Evolutionary conservation across 92 coral and sea anemone genomes (phyloP), one percentile per base, ranked within the genome.

Genomic region (Porites evermanni): DNA sequence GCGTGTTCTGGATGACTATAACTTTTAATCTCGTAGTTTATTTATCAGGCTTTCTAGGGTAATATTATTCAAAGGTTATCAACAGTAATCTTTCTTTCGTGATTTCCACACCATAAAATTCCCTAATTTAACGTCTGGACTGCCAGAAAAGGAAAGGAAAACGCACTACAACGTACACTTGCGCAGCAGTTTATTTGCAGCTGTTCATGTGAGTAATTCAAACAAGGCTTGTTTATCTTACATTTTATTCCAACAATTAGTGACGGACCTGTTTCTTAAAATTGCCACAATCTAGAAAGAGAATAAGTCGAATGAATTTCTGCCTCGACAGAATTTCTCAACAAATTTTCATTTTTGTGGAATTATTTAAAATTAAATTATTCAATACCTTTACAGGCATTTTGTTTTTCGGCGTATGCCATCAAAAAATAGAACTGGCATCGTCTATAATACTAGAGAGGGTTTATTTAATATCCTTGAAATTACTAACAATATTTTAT

Each of bases 171-270:
- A 2, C 26, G 14, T 56, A 14, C 61, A 56, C 61, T 11, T 11
- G 61, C 60, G 60, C 61, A 17, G 13, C 4, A 32, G 53, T 58
- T 18, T 50, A 8, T 47, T 58, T 12, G 77, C 77, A 73, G 77
- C 59, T 73, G 77, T 73, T 73, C 21, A 66, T 38, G 58, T 74
- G 64, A 64, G 72, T 79, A 67, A 79, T 47, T 51, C 51, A 12
- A 74, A 67, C 72, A 47, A 66, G 61, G 74, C 53, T 51, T 65
- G 72, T 65, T n/a, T 61, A 61, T 79, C 19, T 12, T 23, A 65
- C 50, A 56, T 54, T 74, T 74, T 44, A 65, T 65, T 72, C 38
- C 17, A 8, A 18, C 60, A 44, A 44, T 50, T 53, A 47, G 73
- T 20, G 44, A 38, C 47, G 47, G 6, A 74, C 17, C 54, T 20